A percentile compares a stretch with the other conserved stretches of the same genome.
These are phyloP conservation scores for Mus spretus DNA, from an alignment of 2,797 vertebrate genomes.

Conservation along the genomic window DNA sequence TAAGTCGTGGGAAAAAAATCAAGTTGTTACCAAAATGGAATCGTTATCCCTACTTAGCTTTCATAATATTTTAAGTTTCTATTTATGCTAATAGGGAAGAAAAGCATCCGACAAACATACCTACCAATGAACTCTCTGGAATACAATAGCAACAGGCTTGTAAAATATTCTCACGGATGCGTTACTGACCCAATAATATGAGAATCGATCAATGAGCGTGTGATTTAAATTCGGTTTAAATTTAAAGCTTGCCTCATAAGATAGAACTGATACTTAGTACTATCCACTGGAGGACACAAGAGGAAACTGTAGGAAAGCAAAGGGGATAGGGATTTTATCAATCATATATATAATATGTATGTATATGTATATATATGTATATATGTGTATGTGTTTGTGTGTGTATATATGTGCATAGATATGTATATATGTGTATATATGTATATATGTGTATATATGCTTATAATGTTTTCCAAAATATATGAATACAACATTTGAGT, in stretches of 20 bases:
- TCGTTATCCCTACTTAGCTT: not conserved
- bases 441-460: too few relatives aligned
- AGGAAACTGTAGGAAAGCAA: not conserved
- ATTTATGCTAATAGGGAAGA: not conserved
- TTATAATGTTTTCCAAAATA: not conserved
- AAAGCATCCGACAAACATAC: not conserved
- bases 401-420: too few relatives aligned
- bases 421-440: too few relatives aligned
- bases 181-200: too few relatives aligned
- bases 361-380: too few relatives aligned
- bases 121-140: not conserved
- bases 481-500: not conserved
- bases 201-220: not conserved
- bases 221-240: not conserved
- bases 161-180: not conserved
- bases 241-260: not conserved
- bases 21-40: not conserved
- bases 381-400: too few relatives aligned
- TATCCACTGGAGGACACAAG: not conserved
- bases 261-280: not conserved
- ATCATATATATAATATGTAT: too few relatives aligned
- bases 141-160: not conserved
- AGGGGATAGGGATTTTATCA: not conserved
- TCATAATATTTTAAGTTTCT: not conserved
- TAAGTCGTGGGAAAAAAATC: not conserved